Conservation (phyloP, 2,888 invertebrate species). For the Matsumyia berberina region DNA sequence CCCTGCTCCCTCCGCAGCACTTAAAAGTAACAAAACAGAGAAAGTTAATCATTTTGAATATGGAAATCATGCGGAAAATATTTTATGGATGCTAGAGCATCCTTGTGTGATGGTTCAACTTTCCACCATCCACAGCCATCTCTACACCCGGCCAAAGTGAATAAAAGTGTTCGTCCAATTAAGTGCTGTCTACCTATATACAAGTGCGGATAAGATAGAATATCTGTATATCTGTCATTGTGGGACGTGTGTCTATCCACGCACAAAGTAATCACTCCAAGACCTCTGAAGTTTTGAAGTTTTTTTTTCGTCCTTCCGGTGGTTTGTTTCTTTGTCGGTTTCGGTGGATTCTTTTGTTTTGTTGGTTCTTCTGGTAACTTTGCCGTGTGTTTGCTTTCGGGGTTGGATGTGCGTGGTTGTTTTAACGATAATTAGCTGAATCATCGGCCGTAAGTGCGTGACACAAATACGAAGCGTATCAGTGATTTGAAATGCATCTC, state of each 20-base stretch:
- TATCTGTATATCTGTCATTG: conserved; percentile 31
- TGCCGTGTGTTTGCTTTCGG: conserved; percentile 5
- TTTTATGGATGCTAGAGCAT: conserved; percentile 18
- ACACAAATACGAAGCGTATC: conserved; percentile 3
- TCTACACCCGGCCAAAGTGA: conserved; percentile 6
- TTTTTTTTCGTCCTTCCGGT: neutral
- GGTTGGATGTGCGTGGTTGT: neutral
- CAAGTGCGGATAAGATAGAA: conserved; percentile 12
- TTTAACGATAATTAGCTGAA: conserved; percentile 26
- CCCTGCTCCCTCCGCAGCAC: neutral
- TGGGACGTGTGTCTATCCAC: conserved; percentile 12
- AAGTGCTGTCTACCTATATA: neutral
- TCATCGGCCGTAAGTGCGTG: conserved; percentile 10
- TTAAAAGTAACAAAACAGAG: neutral
- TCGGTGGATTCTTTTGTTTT: neutral
- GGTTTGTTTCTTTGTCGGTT: neutral
- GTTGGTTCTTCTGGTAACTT: conserved; percentile 23
- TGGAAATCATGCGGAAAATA: conserved; percentile 42
- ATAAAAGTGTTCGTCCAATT: conserved; percentile 40
- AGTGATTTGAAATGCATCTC: conserved; percentile 12
- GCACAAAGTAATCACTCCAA: conserved; percentile 18
- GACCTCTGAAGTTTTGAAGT: neutral
- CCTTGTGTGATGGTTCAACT: neutral
- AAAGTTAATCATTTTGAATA: conserved; percentile 12
- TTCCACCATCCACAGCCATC: neutral